Conservation (phyloP, 2,888 invertebrate species). For the Diploptera punctata region DNA sequence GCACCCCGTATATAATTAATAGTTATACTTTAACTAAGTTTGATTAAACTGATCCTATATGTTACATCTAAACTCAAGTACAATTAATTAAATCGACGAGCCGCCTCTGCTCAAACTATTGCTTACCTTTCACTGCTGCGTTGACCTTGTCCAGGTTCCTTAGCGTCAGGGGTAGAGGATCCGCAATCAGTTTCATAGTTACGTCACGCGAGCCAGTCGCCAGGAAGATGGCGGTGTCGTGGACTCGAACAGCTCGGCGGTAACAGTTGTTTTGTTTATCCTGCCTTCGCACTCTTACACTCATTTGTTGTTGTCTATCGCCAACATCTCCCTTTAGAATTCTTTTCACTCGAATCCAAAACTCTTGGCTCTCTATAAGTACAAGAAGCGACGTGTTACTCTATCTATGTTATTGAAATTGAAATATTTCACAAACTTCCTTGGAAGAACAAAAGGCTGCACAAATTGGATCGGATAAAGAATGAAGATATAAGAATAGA, state of each 20-base stretch:
- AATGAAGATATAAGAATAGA: too few species aligned
- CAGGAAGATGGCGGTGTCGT: conserved; percentile 43
- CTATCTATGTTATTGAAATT: too few species aligned
- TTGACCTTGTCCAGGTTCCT: conserved; percentile 62
- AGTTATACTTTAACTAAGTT: too few species aligned
- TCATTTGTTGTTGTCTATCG: background rate
- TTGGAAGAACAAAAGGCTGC: too few species aligned
- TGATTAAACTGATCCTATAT: too few species aligned
- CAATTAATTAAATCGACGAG: too few species aligned
- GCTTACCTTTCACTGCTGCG: conserved; percentile 63
- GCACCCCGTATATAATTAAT: too few species aligned
- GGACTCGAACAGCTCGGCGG: conserved; percentile 31
- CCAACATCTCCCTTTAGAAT: conserved; percentile 35
- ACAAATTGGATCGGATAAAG: too few species aligned
- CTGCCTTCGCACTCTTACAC: background rate
- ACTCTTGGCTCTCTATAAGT: conserved; percentile 7
- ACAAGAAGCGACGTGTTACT: too few species aligned
- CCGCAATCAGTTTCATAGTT: conserved; percentile 54
- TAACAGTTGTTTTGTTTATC: background rate
- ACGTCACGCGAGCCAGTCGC: conserved; percentile 38
- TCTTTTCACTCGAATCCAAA: conserved; percentile 33
- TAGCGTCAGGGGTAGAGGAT: conserved; percentile 61
- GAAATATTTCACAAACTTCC: too few species aligned
- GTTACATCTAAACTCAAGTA: too few species aligned
- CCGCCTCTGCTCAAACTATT: background rate